Base-by-base conservation (phyloP, 2,888 invertebrate species). In the Hydraecia micacea region DNA sequence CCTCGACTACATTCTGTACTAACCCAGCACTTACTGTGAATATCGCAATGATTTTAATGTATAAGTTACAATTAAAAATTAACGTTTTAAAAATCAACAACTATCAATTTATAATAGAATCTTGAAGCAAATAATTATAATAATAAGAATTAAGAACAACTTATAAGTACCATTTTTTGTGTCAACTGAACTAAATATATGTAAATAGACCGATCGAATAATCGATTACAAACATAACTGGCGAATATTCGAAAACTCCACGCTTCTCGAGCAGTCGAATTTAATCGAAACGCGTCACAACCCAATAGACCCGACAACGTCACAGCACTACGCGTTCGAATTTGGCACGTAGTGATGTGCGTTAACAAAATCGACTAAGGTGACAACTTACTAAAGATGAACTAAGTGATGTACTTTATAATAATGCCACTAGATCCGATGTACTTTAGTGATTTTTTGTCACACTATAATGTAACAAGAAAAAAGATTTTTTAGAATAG, bases 101-200 rank as follows among this genome's bases (percentile, higher is more conserved):
- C 86, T 87, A 89, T 86, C 82, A 86, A 81, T 86, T 86, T 86
- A 84, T 82, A 84, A 86, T 88, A 89, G 89, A 89, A 89, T 89
- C 86, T 88, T 88, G 89, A 89, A 88, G 89, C 88, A 88, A 89
- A 89, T 86, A 85, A 87, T 87, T 81, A 89, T 86, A 80, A 79
- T 86, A 84, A 87, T 87, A 89, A 86, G 85, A 85, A 88, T 86
- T 89, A 89, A 89, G 88, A 89, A 89, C 88, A 86, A 89, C 88
- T 89, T 89, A 89, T 89, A 89, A 89, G 89, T 89, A 89, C 89
- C 81, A 79, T 87, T 89, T 77, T 84, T 88, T 88, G 84, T 85
- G 86, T 89, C 87, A 88, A 88, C 87, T 86, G 87, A 85, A 83
- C 84, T 79, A 80, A 89, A 87, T 80, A 84, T 83, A 87, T 77